Evolutionary conservation across 2,888 invertebrate species (phyloP).

Genomic region (Dromius quadrimaculatus): DNA sequence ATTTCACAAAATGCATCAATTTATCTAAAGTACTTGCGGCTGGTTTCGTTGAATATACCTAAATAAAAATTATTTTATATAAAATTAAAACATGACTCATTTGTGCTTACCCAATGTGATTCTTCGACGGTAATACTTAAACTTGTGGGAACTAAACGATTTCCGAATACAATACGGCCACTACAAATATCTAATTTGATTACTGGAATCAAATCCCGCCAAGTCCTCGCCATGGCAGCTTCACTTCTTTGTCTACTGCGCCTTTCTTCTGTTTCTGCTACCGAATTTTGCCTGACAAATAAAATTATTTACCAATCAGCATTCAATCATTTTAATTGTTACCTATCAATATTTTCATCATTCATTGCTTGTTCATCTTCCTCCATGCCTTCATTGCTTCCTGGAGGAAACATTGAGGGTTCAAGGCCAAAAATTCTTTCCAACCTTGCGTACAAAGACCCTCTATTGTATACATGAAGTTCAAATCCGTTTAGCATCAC

Average conservation of each 20-base stretch:
- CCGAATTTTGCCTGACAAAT: conserved; percentile 51
- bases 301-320: not conserved
- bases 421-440: conserved; percentile 91
- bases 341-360: conserved; percentile 70
- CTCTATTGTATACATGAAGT: conserved; percentile 94
- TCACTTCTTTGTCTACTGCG: conserved; percentile 71
- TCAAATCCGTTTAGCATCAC: conserved; percentile 95
- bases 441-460: conserved; percentile 85
- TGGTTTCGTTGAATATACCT: conserved; percentile 90
- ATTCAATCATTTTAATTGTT: not conserved
- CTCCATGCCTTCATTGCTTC: not conserved
- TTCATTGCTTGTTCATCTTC: conserved; percentile 66
- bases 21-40: conserved; percentile 93
- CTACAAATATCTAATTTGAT: conserved; percentile 92
- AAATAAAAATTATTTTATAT: not conserved
- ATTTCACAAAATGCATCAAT: conserved; percentile 96
- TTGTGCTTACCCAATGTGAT: conserved; percentile 74
- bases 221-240: conserved; percentile 88
- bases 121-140: conserved; percentile 93
- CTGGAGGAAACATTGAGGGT: conserved; percentile 78
- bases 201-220: conserved; percentile 96
- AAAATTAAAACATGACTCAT: not conserved
- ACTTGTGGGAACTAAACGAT: conserved; percentile 93
- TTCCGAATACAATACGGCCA: conserved; percentile 90
- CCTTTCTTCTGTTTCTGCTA: conserved; percentile 62